Evolutionary conservation across 2,888 invertebrate species (phyloP), one percentile per base, ranked within the genome.

Genomic region (Molanna angustata): DNA sequence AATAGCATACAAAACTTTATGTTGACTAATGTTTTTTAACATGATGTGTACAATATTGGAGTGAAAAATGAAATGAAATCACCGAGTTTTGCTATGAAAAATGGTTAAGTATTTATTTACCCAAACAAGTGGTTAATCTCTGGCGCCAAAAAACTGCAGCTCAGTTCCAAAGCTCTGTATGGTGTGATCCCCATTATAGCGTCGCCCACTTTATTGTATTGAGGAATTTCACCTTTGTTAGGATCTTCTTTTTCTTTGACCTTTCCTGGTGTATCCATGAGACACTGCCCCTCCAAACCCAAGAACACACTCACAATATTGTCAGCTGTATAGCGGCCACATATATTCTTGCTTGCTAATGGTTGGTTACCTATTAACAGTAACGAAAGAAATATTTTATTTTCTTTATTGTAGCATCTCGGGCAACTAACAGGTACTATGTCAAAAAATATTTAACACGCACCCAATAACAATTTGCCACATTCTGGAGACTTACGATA

Each of bases 241-340:
- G n/a, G n/a, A 13, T 43, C 45, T 3, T 13, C 3, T 39, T 35
- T 3, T 4, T 21, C 46, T 6, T 16, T 22, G 9, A 9, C 11
- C 19, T 35, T 16, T 2, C 33, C 33, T 32, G 50, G 33, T 11
- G 19, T 4, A 35, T 27, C 37, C 14, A 19, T 14, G 7, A 54
- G 42, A 22, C 54, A 54, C 31, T 49, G 41, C 3, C 54, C 54
- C 2, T 11, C 33, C n/a, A 49, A 17, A 16, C 54, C 54, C 13
- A 54, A 13, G n/a, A 33, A 42, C 1, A 16, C n/a, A 2, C 22
- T 19, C 6, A 54, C 49, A 6, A 54, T 39, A 37, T 54, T 54
- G 13, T 54, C 54, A 0, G 41, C 54, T 3, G 49, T 31, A 27
- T 45, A 54, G 3, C 49, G 49, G 3, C 39, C 35, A 14, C 27